A percentile compares a stretch with the other conserved stretches of the same genome.
phyloP scores from a whole-genome alignment of 2,888 invertebrate genomes.

The Dolomedes plantarius region DNA sequence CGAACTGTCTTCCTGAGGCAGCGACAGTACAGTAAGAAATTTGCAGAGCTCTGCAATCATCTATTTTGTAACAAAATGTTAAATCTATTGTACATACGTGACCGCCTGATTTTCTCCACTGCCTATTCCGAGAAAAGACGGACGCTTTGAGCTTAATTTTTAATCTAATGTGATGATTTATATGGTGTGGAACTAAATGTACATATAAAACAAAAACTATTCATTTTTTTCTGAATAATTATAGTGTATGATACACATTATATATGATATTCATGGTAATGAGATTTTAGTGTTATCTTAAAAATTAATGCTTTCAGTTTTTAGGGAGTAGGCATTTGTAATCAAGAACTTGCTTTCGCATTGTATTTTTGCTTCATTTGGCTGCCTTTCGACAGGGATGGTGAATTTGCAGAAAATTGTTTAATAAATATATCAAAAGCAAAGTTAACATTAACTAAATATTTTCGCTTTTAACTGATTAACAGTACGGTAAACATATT shows the following conservation, averaged over 20 bases:
- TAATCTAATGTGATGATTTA: neutral
- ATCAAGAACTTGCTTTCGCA: neutral
- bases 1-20: constrained; percentile 49
- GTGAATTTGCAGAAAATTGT: neutral
- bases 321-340: neutral
- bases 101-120: neutral
- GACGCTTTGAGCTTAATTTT: constrained; percentile 16
- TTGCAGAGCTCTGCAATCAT: neutral
- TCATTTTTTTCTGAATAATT: neutral
- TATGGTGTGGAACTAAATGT: neutral
- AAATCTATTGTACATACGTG: neutral
- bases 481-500: too few relatives aligned
- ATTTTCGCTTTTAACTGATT: too few relatives aligned
- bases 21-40: neutral
- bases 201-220: neutral
- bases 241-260: neutral
- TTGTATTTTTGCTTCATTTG: neutral
- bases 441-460: too few relatives aligned
- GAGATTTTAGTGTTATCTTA: neutral
- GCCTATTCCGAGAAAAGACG: neutral
- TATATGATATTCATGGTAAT: neutral
- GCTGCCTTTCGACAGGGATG: neutral
- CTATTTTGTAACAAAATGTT: neutral
- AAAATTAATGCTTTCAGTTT: neutral
- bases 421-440: too few relatives aligned